A percentile compares a stretch with the other conserved stretches of the same genome.
Evolutionary conservation across 2,113 vertebrate species (phyloP).

Genomic region (Notarius quadriscutis): DNA sequence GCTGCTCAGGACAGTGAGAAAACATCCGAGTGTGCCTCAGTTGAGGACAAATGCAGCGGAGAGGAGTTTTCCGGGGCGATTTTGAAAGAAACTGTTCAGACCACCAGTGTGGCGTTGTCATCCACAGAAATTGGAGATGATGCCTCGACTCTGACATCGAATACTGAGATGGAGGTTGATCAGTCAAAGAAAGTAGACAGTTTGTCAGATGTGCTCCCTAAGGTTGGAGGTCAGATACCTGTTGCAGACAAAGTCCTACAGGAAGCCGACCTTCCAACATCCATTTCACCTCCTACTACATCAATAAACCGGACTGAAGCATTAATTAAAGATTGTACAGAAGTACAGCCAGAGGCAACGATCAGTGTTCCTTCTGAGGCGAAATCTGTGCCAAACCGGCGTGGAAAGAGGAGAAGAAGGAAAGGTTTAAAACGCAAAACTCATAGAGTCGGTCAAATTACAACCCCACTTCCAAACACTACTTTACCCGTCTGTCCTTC

Average conservation of each 20-base stretch:
- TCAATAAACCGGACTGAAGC: conserved; percentile 30
- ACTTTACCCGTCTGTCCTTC: conserved; percentile 33
- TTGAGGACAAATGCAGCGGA: conserved; percentile 27
- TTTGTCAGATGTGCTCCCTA: neutral
- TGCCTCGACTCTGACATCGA: neutral
- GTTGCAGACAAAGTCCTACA: conserved; percentile 10
- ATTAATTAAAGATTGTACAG: conserved; percentile 10
- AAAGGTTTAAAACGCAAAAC: conserved; percentile 16
- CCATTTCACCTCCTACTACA: conserved; percentile 30
- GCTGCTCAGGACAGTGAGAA: conserved; percentile 63
- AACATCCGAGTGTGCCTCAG: conserved; percentile 31
- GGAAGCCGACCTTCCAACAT: conserved; percentile 20
- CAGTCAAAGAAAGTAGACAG: conserved; percentile 5
- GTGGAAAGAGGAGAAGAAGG: conserved; percentile 38
- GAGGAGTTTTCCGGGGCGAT: neutral
- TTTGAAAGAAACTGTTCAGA: conserved; percentile 16
- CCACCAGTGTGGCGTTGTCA: conserved; percentile 18
- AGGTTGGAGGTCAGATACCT: conserved; percentile 7
- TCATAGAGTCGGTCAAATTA: conserved; percentile 7
- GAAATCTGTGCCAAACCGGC: neutral
- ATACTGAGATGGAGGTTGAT: conserved; percentile 9
- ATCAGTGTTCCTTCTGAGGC: neutral
- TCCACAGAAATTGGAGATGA: conserved; percentile 16
- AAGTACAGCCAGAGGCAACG: conserved; percentile 30
- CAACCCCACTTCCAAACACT: conserved; percentile 11